A percentile compares a stretch with the other conserved stretches of the same genome.
These are phyloP conservation scores for Grallaria varia DNA, from an alignment of 2,113 vertebrate species.

Conservation along the genomic window DNA sequence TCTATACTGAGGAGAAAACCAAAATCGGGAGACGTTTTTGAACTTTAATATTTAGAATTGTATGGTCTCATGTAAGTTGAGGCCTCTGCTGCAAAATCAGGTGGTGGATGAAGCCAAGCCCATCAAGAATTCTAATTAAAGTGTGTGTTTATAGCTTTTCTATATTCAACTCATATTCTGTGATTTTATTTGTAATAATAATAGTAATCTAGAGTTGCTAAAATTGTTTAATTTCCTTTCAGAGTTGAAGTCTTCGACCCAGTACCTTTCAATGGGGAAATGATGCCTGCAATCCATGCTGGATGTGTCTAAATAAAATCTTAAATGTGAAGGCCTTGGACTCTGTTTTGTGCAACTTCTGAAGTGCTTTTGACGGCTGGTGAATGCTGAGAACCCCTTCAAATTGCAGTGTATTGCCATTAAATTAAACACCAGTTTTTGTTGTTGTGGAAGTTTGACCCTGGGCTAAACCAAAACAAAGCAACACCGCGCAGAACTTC, in stretches of 20 bases:
- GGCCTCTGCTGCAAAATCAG: neutral
- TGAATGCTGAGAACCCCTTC: neutral
- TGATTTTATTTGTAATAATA: neutral
- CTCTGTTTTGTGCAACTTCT: neutral
- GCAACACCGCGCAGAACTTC: no score
- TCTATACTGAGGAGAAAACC: neutral
- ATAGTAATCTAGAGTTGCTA: neutral
- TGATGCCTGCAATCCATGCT: neutral
- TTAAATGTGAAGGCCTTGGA: neutral
- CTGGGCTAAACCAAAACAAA: no score
- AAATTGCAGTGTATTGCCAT: neutral
- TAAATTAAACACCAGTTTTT: neutral
- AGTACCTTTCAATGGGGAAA: neutral
- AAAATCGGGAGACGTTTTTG: neutral
- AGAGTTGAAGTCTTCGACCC: constrained; percentile 42
- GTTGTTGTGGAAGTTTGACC: no score
- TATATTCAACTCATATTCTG: neutral
- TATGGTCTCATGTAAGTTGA: neutral
- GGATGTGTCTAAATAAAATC: constrained; percentile 71
- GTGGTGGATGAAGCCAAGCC: neutral
- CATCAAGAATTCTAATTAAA: neutral
- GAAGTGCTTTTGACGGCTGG: neutral
- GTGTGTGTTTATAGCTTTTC: neutral
- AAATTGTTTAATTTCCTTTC: neutral
- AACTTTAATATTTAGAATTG: neutral